phyloP scores from a whole-genome alignment of 2,888 invertebrate species.

The Hypolimnas misippus region DNA sequence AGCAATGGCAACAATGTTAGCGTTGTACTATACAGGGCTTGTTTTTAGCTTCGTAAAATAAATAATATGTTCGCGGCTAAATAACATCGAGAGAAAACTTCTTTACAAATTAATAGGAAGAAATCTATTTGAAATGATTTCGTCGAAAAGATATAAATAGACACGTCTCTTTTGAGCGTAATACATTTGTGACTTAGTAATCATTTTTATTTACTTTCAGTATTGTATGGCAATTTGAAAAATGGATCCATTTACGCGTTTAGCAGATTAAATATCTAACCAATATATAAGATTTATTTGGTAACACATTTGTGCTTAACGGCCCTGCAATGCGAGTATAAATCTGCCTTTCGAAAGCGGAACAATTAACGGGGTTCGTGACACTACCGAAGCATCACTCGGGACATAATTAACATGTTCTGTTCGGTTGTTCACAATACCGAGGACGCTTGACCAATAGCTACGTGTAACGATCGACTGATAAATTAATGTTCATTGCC shows the following conservation, averaged over 20 bases:
- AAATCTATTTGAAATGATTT: no score
- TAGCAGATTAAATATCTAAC: constrained; percentile 13
- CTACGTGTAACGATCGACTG: constrained; percentile 52
- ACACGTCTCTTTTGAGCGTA: no score
- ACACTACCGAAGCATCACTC: constrained; percentile 61
- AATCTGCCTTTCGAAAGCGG: constrained; percentile 40
- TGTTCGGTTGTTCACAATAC: constrained; percentile 44
- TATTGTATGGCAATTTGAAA: neutral
- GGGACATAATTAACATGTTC: constrained; percentile 67
- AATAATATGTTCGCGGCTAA: neutral
- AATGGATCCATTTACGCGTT: neutral
- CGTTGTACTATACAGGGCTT: neutral
- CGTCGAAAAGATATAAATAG: no score
- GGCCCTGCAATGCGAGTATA: constrained; percentile 34
- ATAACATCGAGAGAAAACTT: no score
- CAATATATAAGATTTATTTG: constrained; percentile 34
- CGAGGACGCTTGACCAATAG: constrained; percentile 49
- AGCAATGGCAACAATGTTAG: constrained; percentile 1
- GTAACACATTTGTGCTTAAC: constrained; percentile 34
- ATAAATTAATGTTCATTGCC: constrained; percentile 48
- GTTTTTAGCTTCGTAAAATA: neutral
- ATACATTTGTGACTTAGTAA: no score
- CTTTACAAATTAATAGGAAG: no score
- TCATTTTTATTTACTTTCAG: no score
- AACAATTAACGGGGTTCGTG: constrained; percentile 61